phyloP scores from a whole-genome alignment of 2,797 vertebrate genomes.

The Capromys pilorides region DNA sequence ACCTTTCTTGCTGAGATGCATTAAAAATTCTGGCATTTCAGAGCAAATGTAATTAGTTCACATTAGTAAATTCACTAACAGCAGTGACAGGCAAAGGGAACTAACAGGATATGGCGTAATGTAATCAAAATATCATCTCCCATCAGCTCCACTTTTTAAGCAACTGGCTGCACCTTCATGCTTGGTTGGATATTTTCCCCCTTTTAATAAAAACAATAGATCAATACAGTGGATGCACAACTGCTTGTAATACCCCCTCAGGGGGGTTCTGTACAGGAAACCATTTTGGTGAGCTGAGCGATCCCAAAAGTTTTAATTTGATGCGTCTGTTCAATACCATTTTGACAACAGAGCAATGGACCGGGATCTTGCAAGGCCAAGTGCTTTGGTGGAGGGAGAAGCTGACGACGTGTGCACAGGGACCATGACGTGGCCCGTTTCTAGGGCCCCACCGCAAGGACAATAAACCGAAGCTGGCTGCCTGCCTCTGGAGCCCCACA shows the following conservation, averaged over 20 bases:
- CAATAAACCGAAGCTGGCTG: background rate
- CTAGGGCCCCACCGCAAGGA: background rate
- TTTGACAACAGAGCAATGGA: background rate
- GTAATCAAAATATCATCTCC: constrained; percentile 77
- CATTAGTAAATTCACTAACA: constrained; percentile 73
- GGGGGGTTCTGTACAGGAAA: constrained; percentile 57
- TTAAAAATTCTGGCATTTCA: constrained; percentile 76
- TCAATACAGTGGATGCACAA: constrained; percentile 65
- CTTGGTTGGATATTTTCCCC: background rate
- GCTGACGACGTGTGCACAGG: background rate
- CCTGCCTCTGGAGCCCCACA: background rate
- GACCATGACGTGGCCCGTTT: background rate
- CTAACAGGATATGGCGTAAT: constrained; percentile 73
- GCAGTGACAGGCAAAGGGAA: constrained; percentile 62
- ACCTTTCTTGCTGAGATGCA: constrained; percentile 73
- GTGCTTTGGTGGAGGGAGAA: background rate
- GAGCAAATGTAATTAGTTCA: constrained; percentile 79
- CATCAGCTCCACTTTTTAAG: constrained; percentile 38
- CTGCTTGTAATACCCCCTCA: constrained; percentile 25
- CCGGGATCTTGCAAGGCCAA: background rate
- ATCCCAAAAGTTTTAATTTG: constrained; percentile 60
- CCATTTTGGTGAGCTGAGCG: constrained; percentile 32
- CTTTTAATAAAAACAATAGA: constrained; percentile 64
- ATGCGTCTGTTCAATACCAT: constrained; percentile 44
- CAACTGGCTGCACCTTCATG: constrained; percentile 60